Evolutionary conservation across 1,140 invertebrate species (phyloP).

Genomic region (Ceratina australensis): DNA sequence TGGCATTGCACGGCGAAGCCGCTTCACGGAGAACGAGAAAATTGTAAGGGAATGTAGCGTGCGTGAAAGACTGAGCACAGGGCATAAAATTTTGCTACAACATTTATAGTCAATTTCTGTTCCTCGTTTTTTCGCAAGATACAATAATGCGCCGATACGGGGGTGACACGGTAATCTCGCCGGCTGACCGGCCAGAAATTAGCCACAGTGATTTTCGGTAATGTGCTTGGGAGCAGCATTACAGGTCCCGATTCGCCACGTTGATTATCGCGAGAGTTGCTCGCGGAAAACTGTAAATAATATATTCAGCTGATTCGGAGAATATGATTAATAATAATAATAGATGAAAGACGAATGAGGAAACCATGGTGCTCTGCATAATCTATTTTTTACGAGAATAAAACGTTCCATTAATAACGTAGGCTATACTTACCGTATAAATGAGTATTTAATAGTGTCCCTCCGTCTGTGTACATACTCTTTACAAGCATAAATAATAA

Average conservation of each 20-base stretch:
- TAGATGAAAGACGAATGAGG: conserved; percentile 14
- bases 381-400: conserved; percentile 67
- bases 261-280: neutral
- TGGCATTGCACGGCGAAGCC: neutral
- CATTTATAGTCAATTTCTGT: conserved; percentile 79
- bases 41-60: conserved; percentile 7
- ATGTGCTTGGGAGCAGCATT: conserved; percentile 47
- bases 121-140: conserved; percentile 73
- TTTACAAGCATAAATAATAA: conserved; percentile 55
- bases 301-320: conserved; percentile 44
- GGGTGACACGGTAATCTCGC: conserved; percentile 57
- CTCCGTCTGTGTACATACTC: conserved; percentile 59
- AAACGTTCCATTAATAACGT: conserved; percentile 69
- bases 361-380: conserved; percentile 70
- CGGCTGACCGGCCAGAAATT: conserved; percentile 30
- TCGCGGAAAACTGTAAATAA: conserved; percentile 64
- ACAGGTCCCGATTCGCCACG: conserved; percentile 20
- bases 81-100: conserved; percentile 76
- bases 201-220: conserved; percentile 30
- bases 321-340: neutral
- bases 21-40: conserved; percentile 8
- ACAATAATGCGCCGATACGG: conserved; percentile 51
- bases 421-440: conserved; percentile 59
- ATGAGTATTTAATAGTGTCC: conserved; percentile 63
- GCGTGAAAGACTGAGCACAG: conserved; percentile 70